Conservation (phyloP, 2,888 invertebrate species). For the Tortricodes alternella region DNA sequence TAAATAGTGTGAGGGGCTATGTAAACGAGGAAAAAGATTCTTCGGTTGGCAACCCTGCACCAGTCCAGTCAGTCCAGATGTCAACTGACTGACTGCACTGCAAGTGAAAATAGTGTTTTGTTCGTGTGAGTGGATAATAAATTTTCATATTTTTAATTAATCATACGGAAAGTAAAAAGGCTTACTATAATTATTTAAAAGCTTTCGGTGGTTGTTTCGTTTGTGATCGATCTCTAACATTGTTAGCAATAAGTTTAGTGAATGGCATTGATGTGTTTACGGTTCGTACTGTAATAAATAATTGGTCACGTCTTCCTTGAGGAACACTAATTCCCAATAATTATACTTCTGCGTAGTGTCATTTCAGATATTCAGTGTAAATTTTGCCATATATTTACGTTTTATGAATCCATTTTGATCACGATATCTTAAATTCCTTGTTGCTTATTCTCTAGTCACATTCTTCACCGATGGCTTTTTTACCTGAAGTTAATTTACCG, state of each 20-base stretch:
- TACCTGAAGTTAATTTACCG: no score
- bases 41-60: no score
- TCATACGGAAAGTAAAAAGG: conserved; percentile 13
- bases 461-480: no score
- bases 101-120: no score
- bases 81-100: no score
- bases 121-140: conserved; percentile 33
- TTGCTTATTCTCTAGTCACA: no score
- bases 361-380: background rate
- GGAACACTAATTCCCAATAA: conserved; percentile 25
- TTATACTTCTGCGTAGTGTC: conserved; percentile 6
- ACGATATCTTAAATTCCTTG: no score
- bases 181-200: conserved; percentile 11
- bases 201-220: conserved; percentile 33
- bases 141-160: conserved; percentile 25
- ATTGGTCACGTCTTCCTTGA: conserved; percentile 60
- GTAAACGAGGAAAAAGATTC: no score
- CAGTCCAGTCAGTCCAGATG: no score
- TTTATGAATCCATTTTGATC: background rate
- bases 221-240: conserved; percentile 15
- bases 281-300: conserved; percentile 60
- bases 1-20: no score
- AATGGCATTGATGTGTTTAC: conserved; percentile 68
- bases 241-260: conserved; percentile 35
- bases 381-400: background rate